Evolutionary conservation across 1,140 invertebrate species (phyloP).

Genomic region (Sipha flava): DNA sequence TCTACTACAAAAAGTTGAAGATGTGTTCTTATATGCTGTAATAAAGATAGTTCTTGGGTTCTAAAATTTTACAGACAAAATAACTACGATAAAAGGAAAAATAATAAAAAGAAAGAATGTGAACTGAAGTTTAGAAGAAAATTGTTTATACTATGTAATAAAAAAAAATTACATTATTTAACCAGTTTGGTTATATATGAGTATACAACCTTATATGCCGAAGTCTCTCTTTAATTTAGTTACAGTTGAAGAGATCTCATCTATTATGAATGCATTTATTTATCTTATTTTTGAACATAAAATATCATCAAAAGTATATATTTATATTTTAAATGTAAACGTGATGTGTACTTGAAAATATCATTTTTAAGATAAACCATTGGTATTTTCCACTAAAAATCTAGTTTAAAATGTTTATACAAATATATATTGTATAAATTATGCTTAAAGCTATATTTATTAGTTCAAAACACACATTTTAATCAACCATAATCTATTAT

Average conservation of each 20-base stretch:
- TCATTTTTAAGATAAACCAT: no score
- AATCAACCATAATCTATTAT: no score
- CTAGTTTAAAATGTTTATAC: no score
- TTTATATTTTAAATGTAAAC: no score
- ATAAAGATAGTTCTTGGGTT: background rate
- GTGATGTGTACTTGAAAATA: no score
- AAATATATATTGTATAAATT: no score
- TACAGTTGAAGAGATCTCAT: background rate
- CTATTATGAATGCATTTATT: background rate
- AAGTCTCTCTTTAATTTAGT: background rate
- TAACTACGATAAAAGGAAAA: background rate
- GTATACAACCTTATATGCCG: background rate
- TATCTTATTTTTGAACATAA: background rate
- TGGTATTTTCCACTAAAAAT: no score
- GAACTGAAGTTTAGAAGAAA: background rate
- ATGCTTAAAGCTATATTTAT: no score
- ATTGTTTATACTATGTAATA: background rate
- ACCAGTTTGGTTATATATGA: background rate
- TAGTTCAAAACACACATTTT: no score
- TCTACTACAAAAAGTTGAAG: background rate
- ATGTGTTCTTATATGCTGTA: background rate
- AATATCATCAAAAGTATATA: no score
- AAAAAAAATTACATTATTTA: background rate
- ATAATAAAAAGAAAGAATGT: background rate
- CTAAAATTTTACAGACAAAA: background rate